phyloP scores from a whole-genome alignment of 2,797 vertebrate species.

The Atherinosoma microstoma region DNA sequence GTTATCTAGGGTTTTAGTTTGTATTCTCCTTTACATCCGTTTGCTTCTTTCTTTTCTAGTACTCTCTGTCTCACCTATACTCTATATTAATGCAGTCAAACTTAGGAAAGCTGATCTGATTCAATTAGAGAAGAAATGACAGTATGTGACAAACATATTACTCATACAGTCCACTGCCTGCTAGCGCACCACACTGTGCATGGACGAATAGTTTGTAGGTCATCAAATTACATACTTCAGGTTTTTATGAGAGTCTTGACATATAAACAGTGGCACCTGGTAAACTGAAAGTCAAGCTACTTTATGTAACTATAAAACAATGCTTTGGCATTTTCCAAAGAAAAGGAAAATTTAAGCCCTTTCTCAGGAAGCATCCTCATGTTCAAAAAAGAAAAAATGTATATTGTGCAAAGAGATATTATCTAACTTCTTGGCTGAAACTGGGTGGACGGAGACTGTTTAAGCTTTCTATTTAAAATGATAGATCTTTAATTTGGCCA shows the following conservation, averaged over 20 bases:
- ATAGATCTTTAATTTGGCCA: constrained; percentile 51
- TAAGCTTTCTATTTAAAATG: constrained; percentile 21
- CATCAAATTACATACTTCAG: not conserved
- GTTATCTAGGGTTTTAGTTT: not conserved
- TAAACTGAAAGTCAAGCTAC: not conserved
- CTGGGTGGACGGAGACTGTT: constrained; percentile 5
- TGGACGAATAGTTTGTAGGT: too few relatives aligned
- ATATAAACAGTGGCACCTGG: not conserved
- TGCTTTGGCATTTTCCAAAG: not conserved
- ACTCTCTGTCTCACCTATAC: not conserved
- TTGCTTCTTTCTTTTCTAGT: not conserved
- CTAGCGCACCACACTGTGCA: not conserved
- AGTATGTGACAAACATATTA: not conserved
- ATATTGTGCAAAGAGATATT: too few relatives aligned
- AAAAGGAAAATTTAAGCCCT: not conserved
- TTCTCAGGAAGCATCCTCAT: not conserved
- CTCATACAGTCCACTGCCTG: not conserved
- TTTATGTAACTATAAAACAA: not conserved
- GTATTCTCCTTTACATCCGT: not conserved
- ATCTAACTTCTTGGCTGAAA: too few relatives aligned
- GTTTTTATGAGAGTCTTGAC: not conserved
- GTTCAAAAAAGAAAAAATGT: not conserved
- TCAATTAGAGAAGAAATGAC: not conserved
- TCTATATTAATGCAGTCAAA: not conserved
- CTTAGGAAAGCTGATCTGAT: not conserved